Evolutionary conservation across 2,113 vertebrate genomes (phyloP), one percentile per base, ranked within the genome.

Genomic region (Micronycteris hirsuta): DNA sequence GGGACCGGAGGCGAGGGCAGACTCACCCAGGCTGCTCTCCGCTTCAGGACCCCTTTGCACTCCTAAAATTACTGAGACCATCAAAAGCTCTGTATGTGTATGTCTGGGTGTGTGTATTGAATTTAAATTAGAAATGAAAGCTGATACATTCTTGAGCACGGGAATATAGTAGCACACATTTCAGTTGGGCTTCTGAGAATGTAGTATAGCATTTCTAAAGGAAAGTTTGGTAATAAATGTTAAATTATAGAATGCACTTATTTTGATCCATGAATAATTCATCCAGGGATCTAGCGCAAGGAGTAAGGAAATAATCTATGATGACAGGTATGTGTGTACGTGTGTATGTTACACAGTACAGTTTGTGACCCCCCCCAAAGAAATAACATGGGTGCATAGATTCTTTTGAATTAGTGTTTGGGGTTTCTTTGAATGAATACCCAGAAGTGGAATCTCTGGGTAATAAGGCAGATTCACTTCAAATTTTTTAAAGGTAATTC

Each of bases 1-100:
- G n/a, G n/a, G n/a, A n/a, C n/a, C n/a, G 47, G 52, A 52, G 13
- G 2, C 10, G 15, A 15, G 6, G 1, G 0, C 0, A 0, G 22
- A 67, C n/a, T 12, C 14, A n/a, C 7, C 24, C 13, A 0, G 22
- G 22, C 7, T 68, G 16, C 22, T 68, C 36, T 58, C 38, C 24
- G 9, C 68, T 7, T 70, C 16, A 49, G 70, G 41, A 65, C 22
- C 61, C 9, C 15, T 81, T 63, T 54, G 43, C 8, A 33, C 22
- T 54, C 43, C 22, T 70, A 41, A 71, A 56, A 89, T 54, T 49
- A n/a, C 45, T 3, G 38, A 70, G 20, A 15, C 17, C 7, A 38
- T 73, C 86, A 90, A 58, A 11, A 52, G 11, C 14, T 47, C 14
- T 81, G 33, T 73, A 0, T 83, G 33, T 47, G n/a, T 80, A 10